Evolutionary conservation across 2,113 vertebrate genomes (phyloP), one percentile per base, ranked within the genome.

Genomic region (Argyrosomus japonicus): DNA sequence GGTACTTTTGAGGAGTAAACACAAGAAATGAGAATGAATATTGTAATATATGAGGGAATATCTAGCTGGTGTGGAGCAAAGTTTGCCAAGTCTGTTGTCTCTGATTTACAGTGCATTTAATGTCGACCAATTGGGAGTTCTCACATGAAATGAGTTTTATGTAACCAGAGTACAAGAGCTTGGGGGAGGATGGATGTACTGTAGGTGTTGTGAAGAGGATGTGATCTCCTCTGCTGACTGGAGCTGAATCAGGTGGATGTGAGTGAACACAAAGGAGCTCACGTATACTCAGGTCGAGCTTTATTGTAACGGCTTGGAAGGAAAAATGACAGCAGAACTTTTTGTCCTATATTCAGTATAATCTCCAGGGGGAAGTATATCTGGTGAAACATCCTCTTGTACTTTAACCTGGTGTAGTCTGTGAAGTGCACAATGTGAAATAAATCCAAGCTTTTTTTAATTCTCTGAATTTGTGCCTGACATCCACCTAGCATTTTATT

Each of bases 131-230:
- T 40, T 65, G 83, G 75, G 81, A 79, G 76, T 23, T 79, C 84
- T 82, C 36, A 32, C 67, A 78, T 69, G 68, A 72, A 79, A 82
- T 77, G 68, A 47, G 56, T 71, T 88, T 81, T 89, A 89, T 82
- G 78, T 79, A 87, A 84, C 75, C 23, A 13, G 43, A 60, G 76
- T 11, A 63, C 25, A 50, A 67, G 68, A 77, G 57, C 40, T 48
- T 21, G 57, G 67, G 51, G 77, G 75, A 78, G 74, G 77, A 78
- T 68, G 74, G 77, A 78, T 68, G 69, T 53, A 18, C 70, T 43
- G 83, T 75, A 72, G 70, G 83, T 60, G 68, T 40, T 73, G 62
- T 32, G 72, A 72, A 76, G 74, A 79, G 75, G 70, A 79, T 78
- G 25, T 53, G 68, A 84, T 84, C 27, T 47, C 54, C 25, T 36